Evolutionary conservation across 64 coral and sea anemone genomes (phyloP).

Genomic region (Orbicella faveolata): DNA sequence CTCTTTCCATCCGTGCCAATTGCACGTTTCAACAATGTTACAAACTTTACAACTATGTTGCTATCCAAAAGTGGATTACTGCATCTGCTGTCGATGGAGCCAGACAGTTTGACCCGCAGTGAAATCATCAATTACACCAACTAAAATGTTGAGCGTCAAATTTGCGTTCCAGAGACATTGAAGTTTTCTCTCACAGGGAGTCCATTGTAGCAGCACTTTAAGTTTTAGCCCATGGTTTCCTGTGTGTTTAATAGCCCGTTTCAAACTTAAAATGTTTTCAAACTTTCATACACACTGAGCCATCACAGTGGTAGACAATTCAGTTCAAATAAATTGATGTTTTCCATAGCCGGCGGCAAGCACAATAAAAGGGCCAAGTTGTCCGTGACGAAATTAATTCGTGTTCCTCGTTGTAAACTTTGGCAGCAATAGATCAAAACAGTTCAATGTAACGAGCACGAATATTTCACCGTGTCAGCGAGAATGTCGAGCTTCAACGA

Average conservation of each 20-base stretch:
- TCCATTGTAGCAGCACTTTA: neutral
- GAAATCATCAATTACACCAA: neutral
- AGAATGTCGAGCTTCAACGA: neutral
- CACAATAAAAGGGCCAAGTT: neutral
- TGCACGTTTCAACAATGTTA: neutral
- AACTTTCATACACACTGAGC: neutral
- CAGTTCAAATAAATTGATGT: neutral
- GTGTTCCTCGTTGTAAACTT: neutral
- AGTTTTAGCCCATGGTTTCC: too few relatives aligned
- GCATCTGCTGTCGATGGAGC: neutral
- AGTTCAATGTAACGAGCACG: neutral
- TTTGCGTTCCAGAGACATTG: neutral
- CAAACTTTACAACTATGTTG: neutral
- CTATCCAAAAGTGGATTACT: neutral
- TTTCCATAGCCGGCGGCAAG: neutral
- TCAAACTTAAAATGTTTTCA: neutral
- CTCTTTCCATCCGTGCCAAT: too few relatives aligned
- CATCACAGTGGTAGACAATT: neutral
- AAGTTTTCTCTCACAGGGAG: neutral
- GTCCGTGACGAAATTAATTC: slow-evolving; percentile 32
- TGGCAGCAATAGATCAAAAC: neutral
- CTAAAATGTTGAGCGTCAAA: neutral
- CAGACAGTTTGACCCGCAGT: neutral
- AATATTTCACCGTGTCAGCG: neutral
- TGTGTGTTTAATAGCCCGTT: too few relatives aligned